phyloP scores from a whole-genome alignment of 37 sponge, comb jelly and placozoan genomes.

The Axinella damicornis region DNA sequence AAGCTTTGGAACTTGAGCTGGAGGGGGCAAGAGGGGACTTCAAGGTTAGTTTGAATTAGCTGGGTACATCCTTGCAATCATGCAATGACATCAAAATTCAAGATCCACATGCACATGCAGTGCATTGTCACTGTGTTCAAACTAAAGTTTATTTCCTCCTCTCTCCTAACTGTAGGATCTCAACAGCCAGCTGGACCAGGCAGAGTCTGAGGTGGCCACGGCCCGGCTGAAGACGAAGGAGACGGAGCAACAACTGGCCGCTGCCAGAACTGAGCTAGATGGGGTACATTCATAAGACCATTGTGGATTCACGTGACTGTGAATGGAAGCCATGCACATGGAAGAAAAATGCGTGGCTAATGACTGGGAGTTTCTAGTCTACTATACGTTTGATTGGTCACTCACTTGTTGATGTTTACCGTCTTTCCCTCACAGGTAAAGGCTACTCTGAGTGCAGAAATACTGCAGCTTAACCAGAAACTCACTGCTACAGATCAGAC shows the following conservation, averaged over 20 bases:
- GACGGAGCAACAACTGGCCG: constrained; percentile 15
- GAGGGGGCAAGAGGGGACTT: constrained; percentile 73
- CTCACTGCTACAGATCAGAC: constrained; percentile 2
- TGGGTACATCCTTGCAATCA: too few relatives aligned
- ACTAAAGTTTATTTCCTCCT: too few relatives aligned
- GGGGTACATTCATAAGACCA: too few relatives aligned
- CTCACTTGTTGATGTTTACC: too few relatives aligned
- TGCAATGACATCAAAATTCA: too few relatives aligned
- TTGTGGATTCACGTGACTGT: too few relatives aligned
- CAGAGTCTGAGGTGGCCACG: constrained; percentile 22
- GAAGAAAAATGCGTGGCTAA: too few relatives aligned
- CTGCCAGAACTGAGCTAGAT: constrained; percentile 7
- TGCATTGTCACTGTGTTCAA: too few relatives aligned
- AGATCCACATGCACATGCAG: too few relatives aligned
- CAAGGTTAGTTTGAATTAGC: constrained; percentile 20
- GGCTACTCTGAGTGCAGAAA: constrained; percentile 17
- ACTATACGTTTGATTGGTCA: too few relatives aligned
- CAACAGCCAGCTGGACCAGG: constrained; percentile 51
- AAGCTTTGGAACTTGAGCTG: constrained; percentile 62
- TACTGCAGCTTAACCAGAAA: constrained; percentile 34
- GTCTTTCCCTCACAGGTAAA: constrained; percentile 25
- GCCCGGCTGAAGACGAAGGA: background rate
- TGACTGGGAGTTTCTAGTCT: too few relatives aligned
- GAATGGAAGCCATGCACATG: too few relatives aligned
- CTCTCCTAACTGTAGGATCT: constrained; percentile 43